These are phyloP conservation scores for Probaryconus sp. DNA, from an alignment of 1,140 invertebrate species.

Conservation along the genomic window DNA sequence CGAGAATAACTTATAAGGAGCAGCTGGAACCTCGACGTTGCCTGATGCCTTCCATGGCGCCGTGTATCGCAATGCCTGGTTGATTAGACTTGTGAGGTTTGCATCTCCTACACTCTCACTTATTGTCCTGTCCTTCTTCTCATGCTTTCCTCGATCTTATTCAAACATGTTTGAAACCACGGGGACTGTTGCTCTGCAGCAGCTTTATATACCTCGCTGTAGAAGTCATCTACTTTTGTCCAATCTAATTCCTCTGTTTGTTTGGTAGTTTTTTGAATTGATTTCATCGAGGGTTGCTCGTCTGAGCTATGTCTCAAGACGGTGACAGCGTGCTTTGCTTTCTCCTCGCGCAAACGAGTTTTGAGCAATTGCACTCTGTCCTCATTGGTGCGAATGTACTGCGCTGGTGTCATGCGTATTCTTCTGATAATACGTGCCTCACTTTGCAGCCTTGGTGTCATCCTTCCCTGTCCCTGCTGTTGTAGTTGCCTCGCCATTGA, in stretches of 20 bases:
- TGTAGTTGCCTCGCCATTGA: not conserved
- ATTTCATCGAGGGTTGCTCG: not conserved
- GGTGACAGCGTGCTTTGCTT: not conserved
- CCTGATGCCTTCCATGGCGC: slow-evolving; percentile 10
- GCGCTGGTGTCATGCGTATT: too few species aligned
- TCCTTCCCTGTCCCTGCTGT: not conserved
- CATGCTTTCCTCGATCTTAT: too few species aligned
- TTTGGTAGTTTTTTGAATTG: not conserved
- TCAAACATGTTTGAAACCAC: too few species aligned
- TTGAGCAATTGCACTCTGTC: not conserved
- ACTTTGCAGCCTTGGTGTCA: not conserved
- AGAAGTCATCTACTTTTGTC: not conserved
- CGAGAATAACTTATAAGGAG: slow-evolving; percentile 5
- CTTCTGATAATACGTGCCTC: not conserved
- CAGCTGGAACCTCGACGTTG: slow-evolving; percentile 10
- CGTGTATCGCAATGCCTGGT: not conserved
- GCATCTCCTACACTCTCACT: too few species aligned
- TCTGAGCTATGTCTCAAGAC: not conserved
- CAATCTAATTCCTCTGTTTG: not conserved
- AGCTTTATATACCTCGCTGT: too few species aligned
- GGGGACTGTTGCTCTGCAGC: too few species aligned
- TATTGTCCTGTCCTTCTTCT: too few species aligned
- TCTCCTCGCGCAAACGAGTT: not conserved
- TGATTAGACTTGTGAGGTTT: too few species aligned
- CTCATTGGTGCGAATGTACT: not conserved